Conservation (phyloP, 2,888 invertebrate species). For the Athetis lepigone region DNA sequence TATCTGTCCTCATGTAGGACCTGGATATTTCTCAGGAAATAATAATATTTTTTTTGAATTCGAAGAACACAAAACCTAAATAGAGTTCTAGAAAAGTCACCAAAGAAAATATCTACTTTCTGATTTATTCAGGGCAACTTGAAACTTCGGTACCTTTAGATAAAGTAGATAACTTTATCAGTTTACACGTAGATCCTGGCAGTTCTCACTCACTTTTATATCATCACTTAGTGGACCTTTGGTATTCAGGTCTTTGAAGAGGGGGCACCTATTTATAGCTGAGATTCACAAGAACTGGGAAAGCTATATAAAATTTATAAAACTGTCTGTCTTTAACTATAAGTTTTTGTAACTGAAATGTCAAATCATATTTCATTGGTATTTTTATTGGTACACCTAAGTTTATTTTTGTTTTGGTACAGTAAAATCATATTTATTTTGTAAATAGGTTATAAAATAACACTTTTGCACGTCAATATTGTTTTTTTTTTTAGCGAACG, state of each 20-base stretch:
- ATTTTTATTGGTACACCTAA: background rate
- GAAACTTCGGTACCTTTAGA: conserved; percentile 11
- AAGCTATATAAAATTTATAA: background rate
- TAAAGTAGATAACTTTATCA: conserved; percentile 20
- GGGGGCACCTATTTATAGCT: background rate
- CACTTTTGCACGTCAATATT: no score
- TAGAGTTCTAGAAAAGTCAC: background rate
- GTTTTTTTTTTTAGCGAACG: no score
- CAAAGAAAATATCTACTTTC: conserved; percentile 11
- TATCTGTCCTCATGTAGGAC: no score
- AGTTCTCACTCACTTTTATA: conserved; percentile 7
- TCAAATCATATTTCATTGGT: no score
- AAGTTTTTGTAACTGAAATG: background rate
- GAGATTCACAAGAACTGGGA: background rate
- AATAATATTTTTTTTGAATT: background rate
- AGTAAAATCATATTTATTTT: no score
- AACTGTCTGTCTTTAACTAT: background rate
- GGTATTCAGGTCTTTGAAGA: background rate
- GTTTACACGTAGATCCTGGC: conserved; percentile 6
- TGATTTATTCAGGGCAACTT: conserved; percentile 12
- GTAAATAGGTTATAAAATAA: no score
- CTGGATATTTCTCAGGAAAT: background rate
- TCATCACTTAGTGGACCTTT: conserved; percentile 7
- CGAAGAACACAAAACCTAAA: background rate
- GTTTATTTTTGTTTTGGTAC: background rate